Evolutionary conservation across 2,888 invertebrate genomes (phyloP), one percentile per base, ranked within the genome.

Genomic region (Neuroscelio doddi): DNA sequence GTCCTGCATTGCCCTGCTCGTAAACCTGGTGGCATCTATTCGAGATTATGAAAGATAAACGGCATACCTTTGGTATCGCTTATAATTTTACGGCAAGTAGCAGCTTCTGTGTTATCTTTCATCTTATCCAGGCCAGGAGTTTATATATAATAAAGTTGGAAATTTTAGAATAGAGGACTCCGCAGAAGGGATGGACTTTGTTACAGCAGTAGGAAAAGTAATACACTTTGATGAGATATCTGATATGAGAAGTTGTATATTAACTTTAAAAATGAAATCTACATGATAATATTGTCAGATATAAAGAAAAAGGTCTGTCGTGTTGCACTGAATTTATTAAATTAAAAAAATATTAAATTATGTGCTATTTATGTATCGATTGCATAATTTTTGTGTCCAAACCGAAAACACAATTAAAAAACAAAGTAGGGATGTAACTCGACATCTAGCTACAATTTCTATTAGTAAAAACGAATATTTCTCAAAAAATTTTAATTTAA

Each of bases 11-110:
- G n/a, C n/a, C n/a, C n/a, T n/a, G n/a, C n/a, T n/a, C n/a, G n/a
- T 59, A 64, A 58, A 59, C 64, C 58, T 59, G 58, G 57, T 64
- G 58, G 64, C 64, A 64, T 58, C 64, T 64, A 55, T 64, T 64
- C 55, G 50, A 64, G 64, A 64, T 64, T 55, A 59, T 55, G 55
- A 64, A 55, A 64, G 64, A 64, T 64, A 64, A 64, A 59, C 58
- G 39, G 59, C 49, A 49, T 58, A 52, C 64, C 64, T 55, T 55
- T 59, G 55, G 64, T 51, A 61, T 52, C 59, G 64, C 50, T 61
- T 65, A 61, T 65, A 59, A 65, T 65, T 64, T 59, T 59, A 64
- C 58, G 53, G 64, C 57, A 47, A 64, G 64, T 64, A 58, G 58
- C 64, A 53, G 57, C 57, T 64, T 49, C 64, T 15, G 58, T 52